Conservation (phyloP, 2,113 vertebrate genomes). For the Pogonocichla stellata region DNA sequence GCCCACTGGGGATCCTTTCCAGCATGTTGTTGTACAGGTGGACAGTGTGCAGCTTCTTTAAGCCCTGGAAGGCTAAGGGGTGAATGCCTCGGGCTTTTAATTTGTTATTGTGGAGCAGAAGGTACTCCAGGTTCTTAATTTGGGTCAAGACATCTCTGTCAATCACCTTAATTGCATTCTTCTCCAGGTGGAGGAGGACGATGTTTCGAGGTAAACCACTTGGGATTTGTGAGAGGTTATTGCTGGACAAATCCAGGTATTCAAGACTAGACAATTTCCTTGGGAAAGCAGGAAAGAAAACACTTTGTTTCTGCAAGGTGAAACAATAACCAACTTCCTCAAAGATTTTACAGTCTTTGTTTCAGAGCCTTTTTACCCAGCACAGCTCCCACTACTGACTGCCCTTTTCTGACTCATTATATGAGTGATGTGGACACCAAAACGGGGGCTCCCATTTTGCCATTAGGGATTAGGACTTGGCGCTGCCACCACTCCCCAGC, state of each 20-base stretch:
- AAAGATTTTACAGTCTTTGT: neutral
- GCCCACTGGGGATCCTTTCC: slow-evolving; percentile 88
- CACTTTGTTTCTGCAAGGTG: neutral
- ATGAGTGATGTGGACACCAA: neutral
- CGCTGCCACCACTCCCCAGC: neutral
- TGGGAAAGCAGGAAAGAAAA: slow-evolving; percentile 43
- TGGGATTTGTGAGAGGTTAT: slow-evolving; percentile 90
- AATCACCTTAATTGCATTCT: slow-evolving; percentile 88
- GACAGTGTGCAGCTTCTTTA: slow-evolving; percentile 95
- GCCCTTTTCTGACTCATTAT: neutral
- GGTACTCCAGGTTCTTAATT: slow-evolving; percentile 91
- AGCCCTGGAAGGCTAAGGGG: slow-evolving; percentile 86
- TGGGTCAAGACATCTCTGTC: slow-evolving; percentile 82
- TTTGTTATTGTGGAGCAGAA: slow-evolving; percentile 94
- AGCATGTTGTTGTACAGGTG: slow-evolving; percentile 96
- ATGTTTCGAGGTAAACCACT: slow-evolving; percentile 89
- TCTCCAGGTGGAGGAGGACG: slow-evolving; percentile 93
- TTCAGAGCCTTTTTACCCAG: neutral
- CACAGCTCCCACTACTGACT: neutral
- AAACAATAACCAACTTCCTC: neutral
- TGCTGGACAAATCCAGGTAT: slow-evolving; percentile 96
- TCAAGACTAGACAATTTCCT: slow-evolving; percentile 92
- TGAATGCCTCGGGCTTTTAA: slow-evolving; percentile 89
- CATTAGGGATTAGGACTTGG: neutral
- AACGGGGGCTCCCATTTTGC: neutral